Conservation (phyloP, 2,797 vertebrate species). For the Hippoglossus hippoglossus region DNA sequence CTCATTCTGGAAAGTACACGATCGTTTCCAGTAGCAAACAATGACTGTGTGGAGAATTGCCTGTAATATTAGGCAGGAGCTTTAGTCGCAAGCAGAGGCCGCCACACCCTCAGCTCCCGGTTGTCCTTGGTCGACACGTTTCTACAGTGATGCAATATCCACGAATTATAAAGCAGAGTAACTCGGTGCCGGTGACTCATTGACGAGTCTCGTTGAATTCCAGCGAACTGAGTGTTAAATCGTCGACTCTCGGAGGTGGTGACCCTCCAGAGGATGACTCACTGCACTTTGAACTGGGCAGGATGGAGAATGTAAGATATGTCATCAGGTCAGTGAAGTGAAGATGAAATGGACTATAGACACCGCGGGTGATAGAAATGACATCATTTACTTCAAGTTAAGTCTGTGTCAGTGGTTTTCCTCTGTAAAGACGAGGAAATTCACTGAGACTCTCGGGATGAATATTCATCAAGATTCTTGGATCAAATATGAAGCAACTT, state of each 20-base stretch:
- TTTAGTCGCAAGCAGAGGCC: neutral
- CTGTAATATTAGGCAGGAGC: slow-evolving; percentile 37
- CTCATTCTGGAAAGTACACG: slow-evolving; percentile 25
- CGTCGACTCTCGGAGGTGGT: neutral
- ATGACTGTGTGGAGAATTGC: slow-evolving; percentile 38
- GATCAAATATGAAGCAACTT: too few species aligned
- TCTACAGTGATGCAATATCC: slow-evolving; percentile 74
- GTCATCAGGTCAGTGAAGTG: neutral
- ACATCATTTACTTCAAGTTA: too few species aligned
- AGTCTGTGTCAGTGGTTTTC: too few species aligned
- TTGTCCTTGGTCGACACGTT: slow-evolving; percentile 64
- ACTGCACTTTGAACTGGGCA: neutral
- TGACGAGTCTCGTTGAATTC: slow-evolving; percentile 10
- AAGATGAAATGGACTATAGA: neutral
- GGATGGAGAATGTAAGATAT: neutral
- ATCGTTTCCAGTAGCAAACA: slow-evolving; percentile 67
- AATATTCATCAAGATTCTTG: too few species aligned
- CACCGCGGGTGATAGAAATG: too few species aligned
- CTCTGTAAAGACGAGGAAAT: too few species aligned
- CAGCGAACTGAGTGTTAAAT: slow-evolving; percentile 2
- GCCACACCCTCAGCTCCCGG: slow-evolving; percentile 59
- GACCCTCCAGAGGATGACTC: slow-evolving; percentile 15
- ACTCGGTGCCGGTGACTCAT: slow-evolving; percentile 60
- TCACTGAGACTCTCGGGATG: too few species aligned
- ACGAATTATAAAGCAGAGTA: slow-evolving; percentile 69